phyloP scores from a whole-genome alignment of 2,888 invertebrate genomes.

The Pandemis cinnamomeana region DNA sequence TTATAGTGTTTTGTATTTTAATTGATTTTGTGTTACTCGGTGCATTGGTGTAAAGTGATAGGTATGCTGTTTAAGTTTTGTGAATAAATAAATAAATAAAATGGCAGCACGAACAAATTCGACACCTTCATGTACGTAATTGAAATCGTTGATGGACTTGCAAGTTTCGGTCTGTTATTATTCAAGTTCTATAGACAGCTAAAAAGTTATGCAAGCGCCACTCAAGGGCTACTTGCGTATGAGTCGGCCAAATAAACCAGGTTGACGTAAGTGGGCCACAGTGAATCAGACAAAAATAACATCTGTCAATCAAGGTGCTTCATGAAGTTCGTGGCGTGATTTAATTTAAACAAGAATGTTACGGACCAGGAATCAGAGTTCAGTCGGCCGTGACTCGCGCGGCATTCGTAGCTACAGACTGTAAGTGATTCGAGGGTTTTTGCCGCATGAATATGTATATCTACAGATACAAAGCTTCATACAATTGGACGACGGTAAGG shows the following conservation, averaged over 20 bases:
- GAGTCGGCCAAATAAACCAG: neutral
- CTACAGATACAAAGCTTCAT: neutral
- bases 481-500: neutral
- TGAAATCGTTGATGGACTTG: neutral
- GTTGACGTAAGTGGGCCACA: neutral
- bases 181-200: no score
- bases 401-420: slow-evolving; percentile 62
- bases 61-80: no score
- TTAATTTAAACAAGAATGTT: slow-evolving; percentile 43
- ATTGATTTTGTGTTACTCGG: no score
- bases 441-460: slow-evolving; percentile 48
- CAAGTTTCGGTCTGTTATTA: neutral
- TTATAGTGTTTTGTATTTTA: no score
- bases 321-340: slow-evolving; percentile 4
- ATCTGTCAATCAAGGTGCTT: slow-evolving; percentile 23
- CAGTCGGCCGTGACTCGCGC: slow-evolving; percentile 73
- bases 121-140: neutral
- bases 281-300: slow-evolving; percentile 6
- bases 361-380: slow-evolving; percentile 62
- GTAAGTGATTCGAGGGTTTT: slow-evolving; percentile 67
- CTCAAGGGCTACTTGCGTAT: neutral
- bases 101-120: no score
- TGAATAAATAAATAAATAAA: no score
- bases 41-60: no score
- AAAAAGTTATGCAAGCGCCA: neutral